phyloP scores from a whole-genome alignment of 1,140 invertebrate species.

The Gryon sp. region DNA sequence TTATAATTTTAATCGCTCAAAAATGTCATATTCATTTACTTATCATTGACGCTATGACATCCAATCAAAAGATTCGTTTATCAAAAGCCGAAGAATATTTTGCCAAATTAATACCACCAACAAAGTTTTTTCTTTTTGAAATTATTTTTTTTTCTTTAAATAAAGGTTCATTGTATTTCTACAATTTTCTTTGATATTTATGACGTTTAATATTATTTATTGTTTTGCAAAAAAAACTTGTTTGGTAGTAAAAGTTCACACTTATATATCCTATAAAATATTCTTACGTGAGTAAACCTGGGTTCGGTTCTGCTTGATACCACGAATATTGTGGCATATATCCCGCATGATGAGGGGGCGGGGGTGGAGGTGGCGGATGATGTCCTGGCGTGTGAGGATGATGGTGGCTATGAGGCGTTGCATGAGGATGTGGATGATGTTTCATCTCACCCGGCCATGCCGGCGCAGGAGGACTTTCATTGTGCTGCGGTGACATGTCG shows the following conservation, averaged over 20 bases:
- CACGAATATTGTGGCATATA: slow-evolving; percentile 88
- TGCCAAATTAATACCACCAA: background rate
- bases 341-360: slow-evolving; percentile 79
- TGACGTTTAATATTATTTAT: background rate
- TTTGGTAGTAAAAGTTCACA: slow-evolving; percentile 17
- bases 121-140: background rate
- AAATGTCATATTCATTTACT: too few relatives aligned
- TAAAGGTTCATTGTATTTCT: too few relatives aligned
- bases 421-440: slow-evolving; percentile 82
- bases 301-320: slow-evolving; percentile 87
- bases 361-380: slow-evolving; percentile 80
- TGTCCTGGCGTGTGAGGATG: slow-evolving; percentile 82
- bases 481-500: slow-evolving; percentile 82
- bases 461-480: slow-evolving; percentile 82
- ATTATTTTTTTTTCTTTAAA: too few relatives aligned
- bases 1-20: too few relatives aligned
- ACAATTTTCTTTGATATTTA: too few relatives aligned
- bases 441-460: slow-evolving; percentile 86
- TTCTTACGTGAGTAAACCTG: slow-evolving; percentile 86
- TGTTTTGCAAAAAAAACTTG: background rate
- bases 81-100: background rate
- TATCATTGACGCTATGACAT: too few relatives aligned
- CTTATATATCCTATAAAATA: slow-evolving; percentile 59
- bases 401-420: slow-evolving; percentile 81
- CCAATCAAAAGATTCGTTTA: too few relatives aligned